Base-by-base conservation (phyloP, 92 coral and sea anemone genomes). In the Diadumene lineata region DNA sequence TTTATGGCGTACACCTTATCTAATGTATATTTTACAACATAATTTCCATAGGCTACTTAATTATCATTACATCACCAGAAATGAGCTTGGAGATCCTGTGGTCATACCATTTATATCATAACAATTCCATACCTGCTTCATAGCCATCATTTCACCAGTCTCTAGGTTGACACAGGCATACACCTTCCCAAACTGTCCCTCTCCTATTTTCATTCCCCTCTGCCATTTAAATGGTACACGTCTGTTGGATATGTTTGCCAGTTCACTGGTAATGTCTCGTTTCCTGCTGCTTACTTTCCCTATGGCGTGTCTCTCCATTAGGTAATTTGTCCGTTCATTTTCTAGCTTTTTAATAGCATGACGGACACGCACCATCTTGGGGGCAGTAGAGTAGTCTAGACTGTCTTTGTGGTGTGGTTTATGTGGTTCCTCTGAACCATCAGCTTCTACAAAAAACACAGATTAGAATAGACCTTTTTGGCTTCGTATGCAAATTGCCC, bases 201-300 rank as follows among this genome's bases (percentile, higher is more conserved):
- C 98, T 81, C 98, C 98, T 51, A 94, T 94, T 82, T 94, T 94
- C 81, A 85, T 87, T 34, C 98, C 98, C 53, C 98, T 76, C 85
- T 94, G 98, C 98, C 98, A 94, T 81, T 94, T 94, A 72, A 94
- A 94, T 2, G 98, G 98, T 60, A 94, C 98, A 34, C 96, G 84
- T 34, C 93, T 84, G 84, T 79, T 91, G 7, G 97, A 87, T 32
- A 91, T 91, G 33, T 90, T 87, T 1, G 97, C 94, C 71, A 94
- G 76, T 46, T 94, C 98, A 51, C 96, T 88, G 29, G 96, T 96
- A 30, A 94, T 89, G 58, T 94, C 98, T 28, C 98, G 79, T 66
- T 81, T 90, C 60, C 85, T 85, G 78, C 80, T 84, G 79, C 97
- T 94, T 74, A 90, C 83, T 64, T 73, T 87, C 13, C 98, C 98